phyloP scores from a whole-genome alignment of 37 sponge, comb jelly and placozoan genomes.

The Spongilla lacustris region DNA sequence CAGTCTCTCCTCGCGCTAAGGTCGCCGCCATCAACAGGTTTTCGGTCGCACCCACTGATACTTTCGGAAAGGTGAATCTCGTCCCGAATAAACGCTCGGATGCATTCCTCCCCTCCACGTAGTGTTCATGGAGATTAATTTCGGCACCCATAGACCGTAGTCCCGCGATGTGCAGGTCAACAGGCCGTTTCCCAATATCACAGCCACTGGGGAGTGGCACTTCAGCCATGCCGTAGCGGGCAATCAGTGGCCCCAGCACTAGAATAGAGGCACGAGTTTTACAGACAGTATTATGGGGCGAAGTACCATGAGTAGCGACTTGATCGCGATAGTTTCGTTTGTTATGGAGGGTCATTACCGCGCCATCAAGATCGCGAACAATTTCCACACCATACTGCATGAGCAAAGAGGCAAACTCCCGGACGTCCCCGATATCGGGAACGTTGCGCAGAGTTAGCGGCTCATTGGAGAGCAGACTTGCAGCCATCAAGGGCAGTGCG shows the following conservation, averaged over 20 bases:
- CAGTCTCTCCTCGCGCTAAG: constrained; percentile 10
- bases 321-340: neutral
- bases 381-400: neutral
- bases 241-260: constrained; percentile 11
- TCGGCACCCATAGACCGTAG: neutral
- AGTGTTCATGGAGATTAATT: neutral
- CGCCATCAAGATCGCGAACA: too few species aligned
- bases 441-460: neutral
- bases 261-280: constrained; percentile 9
- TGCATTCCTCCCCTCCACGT: neutral
- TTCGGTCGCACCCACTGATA: constrained; percentile 3
- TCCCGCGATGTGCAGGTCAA: constrained; percentile 11
- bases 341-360: too few species aligned
- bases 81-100: neutral
- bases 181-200: constrained; percentile 6
- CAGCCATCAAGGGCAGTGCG: neutral
- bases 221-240: neutral
- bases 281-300: too few species aligned
- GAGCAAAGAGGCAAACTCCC: neutral
- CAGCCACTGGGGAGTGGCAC: constrained; percentile 16
- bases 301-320: too few species aligned
- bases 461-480: neutral
- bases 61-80: neutral
- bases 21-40: constrained; percentile 18
- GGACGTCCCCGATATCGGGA: neutral